Percentiles rank a stretch among this genome's conserved stretches.
phyloP scores from a whole-genome alignment of 2,797 vertebrate genomes.

The Sebastes itinus region DNA sequence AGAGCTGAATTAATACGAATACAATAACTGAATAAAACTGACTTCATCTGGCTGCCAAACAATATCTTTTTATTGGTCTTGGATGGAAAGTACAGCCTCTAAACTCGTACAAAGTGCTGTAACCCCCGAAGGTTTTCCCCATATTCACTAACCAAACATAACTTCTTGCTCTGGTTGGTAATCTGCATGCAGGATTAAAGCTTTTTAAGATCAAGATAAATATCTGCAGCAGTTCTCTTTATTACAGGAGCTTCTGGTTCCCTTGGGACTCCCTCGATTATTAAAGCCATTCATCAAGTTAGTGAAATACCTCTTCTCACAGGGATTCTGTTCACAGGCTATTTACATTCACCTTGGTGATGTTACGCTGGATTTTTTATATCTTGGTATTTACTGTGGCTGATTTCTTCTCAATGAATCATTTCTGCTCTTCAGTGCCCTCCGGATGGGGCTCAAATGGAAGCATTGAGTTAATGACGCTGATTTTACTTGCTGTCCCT shows the following conservation, averaged over 20 bases:
- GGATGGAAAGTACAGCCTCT: not conserved
- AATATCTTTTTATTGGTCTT: not conserved
- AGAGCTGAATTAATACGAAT: not conserved
- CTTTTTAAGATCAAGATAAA: constrained; percentile 54
- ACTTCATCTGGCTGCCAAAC: not conserved
- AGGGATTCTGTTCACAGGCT: constrained; percentile 30
- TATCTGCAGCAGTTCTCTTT: constrained; percentile 37
- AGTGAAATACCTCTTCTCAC: constrained; percentile 47
- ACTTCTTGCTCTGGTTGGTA: not conserved
- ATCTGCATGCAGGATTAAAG: constrained; percentile 26
- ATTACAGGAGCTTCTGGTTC: constrained; percentile 42
- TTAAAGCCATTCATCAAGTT: constrained; percentile 75
- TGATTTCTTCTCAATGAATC: constrained; percentile 23
- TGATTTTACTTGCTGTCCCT: constrained; percentile 44
- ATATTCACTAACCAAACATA: not conserved
- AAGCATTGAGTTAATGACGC: constrained; percentile 48
- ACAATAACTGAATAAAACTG: not conserved
- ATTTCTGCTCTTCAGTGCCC: constrained; percentile 26
- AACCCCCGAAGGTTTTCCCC: not conserved
- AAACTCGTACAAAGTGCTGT: not conserved
- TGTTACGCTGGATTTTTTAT: constrained; percentile 29
- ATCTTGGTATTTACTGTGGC: constrained; percentile 30
- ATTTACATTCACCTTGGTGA: constrained; percentile 59
- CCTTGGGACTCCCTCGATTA: constrained; percentile 45
- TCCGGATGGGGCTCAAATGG: constrained; percentile 31